Conservation (phyloP, 2,797 vertebrate genomes). For the Phrynocephalus vlangalii region DNA sequence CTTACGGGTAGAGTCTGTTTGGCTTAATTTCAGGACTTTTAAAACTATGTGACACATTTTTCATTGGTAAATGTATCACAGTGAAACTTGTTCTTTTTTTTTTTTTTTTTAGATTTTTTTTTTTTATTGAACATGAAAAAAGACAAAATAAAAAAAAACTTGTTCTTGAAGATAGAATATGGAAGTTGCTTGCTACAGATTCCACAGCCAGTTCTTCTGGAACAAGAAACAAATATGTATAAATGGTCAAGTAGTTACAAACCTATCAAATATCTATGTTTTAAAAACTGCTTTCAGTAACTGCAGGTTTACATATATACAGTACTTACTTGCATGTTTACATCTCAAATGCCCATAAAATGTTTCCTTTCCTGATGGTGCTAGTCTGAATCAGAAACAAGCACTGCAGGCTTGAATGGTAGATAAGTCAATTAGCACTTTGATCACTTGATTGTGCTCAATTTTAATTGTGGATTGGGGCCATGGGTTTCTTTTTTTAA, state of each 20-base stretch:
- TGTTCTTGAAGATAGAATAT: neutral
- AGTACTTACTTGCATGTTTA: too few species aligned
- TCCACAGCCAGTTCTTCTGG: neutral
- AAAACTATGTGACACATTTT: conserved; percentile 18
- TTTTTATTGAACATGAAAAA: too few species aligned
- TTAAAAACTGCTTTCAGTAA: too few species aligned
- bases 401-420: neutral
- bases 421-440: neutral
- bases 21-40: conserved; percentile 25
- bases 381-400: neutral
- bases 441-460: neutral
- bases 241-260: neutral
- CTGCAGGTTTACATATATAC: too few species aligned
- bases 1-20: conserved; percentile 21
- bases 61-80: neutral
- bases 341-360: too few species aligned
- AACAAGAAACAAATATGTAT: neutral
- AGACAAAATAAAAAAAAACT: too few species aligned
- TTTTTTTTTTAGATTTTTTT: too few species aligned
- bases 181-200: neutral
- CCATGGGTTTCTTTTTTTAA: neutral
- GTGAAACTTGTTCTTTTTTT: neutral
- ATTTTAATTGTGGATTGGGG: neutral
- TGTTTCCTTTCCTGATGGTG: neutral
- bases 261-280: too few species aligned